Base-by-base conservation (phyloP, 2,888 invertebrate species). In the Synergus umbraculus region DNA sequence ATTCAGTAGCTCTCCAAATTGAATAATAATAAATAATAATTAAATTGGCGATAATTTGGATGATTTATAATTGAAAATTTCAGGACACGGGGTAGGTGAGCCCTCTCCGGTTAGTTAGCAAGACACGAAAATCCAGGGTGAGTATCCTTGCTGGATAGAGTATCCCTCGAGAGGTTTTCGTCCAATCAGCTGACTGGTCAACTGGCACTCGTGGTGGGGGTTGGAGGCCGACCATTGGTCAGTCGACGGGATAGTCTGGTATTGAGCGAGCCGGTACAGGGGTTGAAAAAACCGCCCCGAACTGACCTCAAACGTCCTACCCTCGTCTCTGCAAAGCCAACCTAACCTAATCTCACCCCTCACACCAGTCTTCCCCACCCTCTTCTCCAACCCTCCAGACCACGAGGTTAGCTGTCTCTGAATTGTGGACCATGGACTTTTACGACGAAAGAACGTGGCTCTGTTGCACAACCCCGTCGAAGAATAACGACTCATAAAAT, bases 281-380 rank as follows among this genome's bases (percentile, higher is more conserved):
- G 91, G 90, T 89, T 90, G 90, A 91, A 90, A 91, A 92, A 92
- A 91, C 90, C 92, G 90, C 90, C 91, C 92, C 90, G 89, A 90
- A 90, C 91, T 90, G 91, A 91, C 91, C 91, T 91, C 91, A 91
- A 91, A 91, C 90, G 91, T 91, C 89, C 90, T 90, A 91, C 90
- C 91, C 91, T 91, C 91, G 89, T 91, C 91, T 91, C 88, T 85
- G 88, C 89, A 89, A 89, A 89, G 89, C 91, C 89, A 89, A 89
- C 89, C 89, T 89, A 89, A 89, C 88, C 85, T 88, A 86, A 87
- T 84, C 85, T 85, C 85, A 83, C 81, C 81, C 73, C 73, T 29
- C 73, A 49, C 37, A 73, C 49, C 37, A 73, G 73, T 73, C 54
- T 54, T 54, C 49, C 9, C 29, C 49, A n/a, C 73, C 73, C 73